phyloP scores from a whole-genome alignment of 1,140 invertebrate species.

The Drosophila santomea region DNA sequence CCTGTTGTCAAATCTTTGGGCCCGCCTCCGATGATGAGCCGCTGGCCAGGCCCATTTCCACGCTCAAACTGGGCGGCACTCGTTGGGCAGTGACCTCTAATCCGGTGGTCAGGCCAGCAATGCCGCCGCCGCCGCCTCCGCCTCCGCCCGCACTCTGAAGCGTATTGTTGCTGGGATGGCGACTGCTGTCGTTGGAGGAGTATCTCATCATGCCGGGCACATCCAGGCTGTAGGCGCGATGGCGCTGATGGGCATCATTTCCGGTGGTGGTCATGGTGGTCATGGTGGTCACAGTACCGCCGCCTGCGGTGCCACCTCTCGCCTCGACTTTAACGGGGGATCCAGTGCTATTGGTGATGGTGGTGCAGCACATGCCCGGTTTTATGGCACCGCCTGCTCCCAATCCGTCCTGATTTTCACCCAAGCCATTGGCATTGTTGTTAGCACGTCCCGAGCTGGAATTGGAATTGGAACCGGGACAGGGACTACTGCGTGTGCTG shows the following conservation, averaged over 20 bases:
- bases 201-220: constrained; percentile 68
- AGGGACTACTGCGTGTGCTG: constrained; percentile 77
- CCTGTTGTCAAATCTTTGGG: constrained; percentile 84
- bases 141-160: constrained; percentile 59
- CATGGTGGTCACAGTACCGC: neutral
- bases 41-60: constrained; percentile 72
- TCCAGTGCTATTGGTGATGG: constrained; percentile 46
- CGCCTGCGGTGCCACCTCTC: constrained; percentile 9
- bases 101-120: neutral
- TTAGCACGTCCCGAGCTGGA: constrained; percentile 44
- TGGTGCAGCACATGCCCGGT: constrained; percentile 63
- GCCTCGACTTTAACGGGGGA: constrained; percentile 37
- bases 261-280: constrained; percentile 7
- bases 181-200: constrained; percentile 71
- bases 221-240: constrained; percentile 82
- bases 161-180: constrained; percentile 80
- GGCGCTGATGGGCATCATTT: constrained; percentile 40
- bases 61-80: constrained; percentile 53
- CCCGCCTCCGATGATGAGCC: constrained; percentile 61
- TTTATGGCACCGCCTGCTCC: constrained; percentile 1
- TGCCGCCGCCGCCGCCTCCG: neutral
- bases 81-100: constrained; percentile 11
- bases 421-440: constrained; percentile 60
- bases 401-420: constrained; percentile 5
- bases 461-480: constrained; percentile 21